phyloP scores from a whole-genome alignment of 2,888 invertebrate genomes.

The Ypsolopha scabrella region DNA sequence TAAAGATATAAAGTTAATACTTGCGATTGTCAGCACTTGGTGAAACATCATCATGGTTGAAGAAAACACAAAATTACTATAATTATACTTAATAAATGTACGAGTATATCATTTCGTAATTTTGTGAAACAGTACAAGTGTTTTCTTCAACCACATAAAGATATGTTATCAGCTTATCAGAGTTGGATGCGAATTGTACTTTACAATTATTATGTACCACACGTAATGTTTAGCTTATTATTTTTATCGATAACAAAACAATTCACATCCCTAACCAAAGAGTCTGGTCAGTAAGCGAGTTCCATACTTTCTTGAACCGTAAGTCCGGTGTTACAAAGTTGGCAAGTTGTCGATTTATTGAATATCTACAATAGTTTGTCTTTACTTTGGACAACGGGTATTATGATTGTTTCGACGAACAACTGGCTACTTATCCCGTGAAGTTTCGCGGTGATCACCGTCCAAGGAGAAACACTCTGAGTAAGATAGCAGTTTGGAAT shows the following conservation, averaged over 20 bases:
- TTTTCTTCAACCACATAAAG: too few species aligned
- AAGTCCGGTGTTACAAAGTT: constrained; percentile 63
- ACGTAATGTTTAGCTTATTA: too few species aligned
- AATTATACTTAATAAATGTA: too few species aligned
- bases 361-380: constrained; percentile 28
- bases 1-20: too few species aligned
- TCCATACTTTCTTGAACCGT: constrained; percentile 62
- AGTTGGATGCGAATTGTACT: too few species aligned
- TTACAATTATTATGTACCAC: too few species aligned
- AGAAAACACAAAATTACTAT: too few species aligned
- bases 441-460: neutral
- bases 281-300: constrained; percentile 36
- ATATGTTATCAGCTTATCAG: too few species aligned
- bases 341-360: constrained; percentile 61
- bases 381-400: constrained; percentile 31
- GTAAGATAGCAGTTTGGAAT: neutral
- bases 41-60: too few species aligned
- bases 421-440: neutral
- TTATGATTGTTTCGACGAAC: neutral
- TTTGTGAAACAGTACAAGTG: too few species aligned
- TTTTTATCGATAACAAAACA: neutral
- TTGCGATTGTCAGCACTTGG: too few species aligned
- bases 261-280: constrained; percentile 2
- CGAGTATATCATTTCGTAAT: too few species aligned
- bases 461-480: neutral